phyloP scores from a whole-genome alignment of 1,140 invertebrate genomes.

The Triops cancriformis region DNA sequence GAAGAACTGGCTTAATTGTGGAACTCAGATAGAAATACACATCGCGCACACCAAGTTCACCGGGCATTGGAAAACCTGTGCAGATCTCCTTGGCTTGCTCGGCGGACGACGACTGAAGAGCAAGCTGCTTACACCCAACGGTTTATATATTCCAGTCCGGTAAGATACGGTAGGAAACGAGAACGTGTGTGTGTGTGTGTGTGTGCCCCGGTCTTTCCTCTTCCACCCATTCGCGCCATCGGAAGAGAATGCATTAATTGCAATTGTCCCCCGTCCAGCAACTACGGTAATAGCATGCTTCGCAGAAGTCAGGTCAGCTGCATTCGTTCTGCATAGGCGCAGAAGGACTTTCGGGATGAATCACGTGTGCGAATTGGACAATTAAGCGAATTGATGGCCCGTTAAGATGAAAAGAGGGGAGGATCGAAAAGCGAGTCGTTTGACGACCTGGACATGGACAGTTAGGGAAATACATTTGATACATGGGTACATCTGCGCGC shows the following conservation, averaged over 20 bases:
- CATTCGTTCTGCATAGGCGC: neutral
- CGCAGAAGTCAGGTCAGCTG: neutral
- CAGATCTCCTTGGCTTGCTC: neutral
- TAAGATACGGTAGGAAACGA: neutral
- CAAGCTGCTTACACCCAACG: neutral
- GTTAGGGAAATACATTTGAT: neutral
- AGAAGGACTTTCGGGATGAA: neutral
- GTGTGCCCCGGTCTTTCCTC: neutral
- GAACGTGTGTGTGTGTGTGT: neutral
- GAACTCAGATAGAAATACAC: neutral
- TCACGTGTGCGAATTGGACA: constrained; percentile 1
- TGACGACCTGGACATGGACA: neutral
- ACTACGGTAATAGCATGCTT: neutral
- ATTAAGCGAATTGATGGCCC: neutral
- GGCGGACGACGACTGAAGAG: neutral
- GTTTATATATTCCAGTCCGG: neutral
- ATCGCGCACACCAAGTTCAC: neutral
- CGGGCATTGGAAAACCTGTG: neutral
- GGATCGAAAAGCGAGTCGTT: neutral
- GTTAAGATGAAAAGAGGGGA: neutral
- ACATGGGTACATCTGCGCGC: neutral
- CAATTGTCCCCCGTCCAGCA: neutral
- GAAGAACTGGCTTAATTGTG: neutral
- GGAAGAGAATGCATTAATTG: neutral
- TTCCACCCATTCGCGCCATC: neutral